phyloP scores from a whole-genome alignment of 2,888 invertebrate genomes.

The Pinctada fucata region DNA sequence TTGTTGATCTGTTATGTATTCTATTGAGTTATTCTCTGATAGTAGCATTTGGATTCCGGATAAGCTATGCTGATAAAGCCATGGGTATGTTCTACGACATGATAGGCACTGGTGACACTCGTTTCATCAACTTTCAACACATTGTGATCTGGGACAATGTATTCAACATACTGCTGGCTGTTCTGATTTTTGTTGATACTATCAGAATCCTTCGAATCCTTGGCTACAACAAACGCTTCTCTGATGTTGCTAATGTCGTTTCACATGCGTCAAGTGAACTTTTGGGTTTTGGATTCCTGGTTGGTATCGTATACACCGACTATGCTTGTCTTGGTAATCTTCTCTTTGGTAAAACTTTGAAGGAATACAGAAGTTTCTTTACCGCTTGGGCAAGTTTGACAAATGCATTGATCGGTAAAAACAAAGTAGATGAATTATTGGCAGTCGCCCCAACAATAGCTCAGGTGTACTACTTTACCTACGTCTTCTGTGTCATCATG shows the following conservation, averaged over 20 bases:
- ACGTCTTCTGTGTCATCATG: slow-evolving; percentile 60
- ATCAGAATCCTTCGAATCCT: slow-evolving; percentile 9
- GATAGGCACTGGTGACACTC: neutral
- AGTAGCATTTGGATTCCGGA: neutral
- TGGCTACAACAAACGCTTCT: slow-evolving; percentile 5
- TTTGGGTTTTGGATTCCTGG: slow-evolving; percentile 73
- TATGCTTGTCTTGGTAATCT: slow-evolving; percentile 72
- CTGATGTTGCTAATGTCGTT: neutral
- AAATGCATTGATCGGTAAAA: slow-evolving; percentile 64
- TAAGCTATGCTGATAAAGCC: neutral
- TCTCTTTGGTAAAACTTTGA: slow-evolving; percentile 66
- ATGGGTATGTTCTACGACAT: slow-evolving; percentile 4
- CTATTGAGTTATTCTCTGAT: neutral
- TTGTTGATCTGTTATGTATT: neutral
- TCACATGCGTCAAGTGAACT: neutral
- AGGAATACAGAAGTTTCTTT: slow-evolving; percentile 70
- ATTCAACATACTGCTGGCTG: slow-evolving; percentile 6
- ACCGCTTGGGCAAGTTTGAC: slow-evolving; percentile 75
- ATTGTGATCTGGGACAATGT: slow-evolving; percentile 12
- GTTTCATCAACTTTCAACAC: slow-evolving; percentile 22
- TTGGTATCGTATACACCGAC: slow-evolving; percentile 72
- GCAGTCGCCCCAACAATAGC: slow-evolving; percentile 52
- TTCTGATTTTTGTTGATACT: slow-evolving; percentile 6
- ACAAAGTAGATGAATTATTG: slow-evolving; percentile 52
- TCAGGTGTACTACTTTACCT: slow-evolving; percentile 58